Evolutionary conservation across 2,797 vertebrate genomes (phyloP), one percentile per base, ranked within the genome.

Genomic region (Masticophis lateralis): DNA sequence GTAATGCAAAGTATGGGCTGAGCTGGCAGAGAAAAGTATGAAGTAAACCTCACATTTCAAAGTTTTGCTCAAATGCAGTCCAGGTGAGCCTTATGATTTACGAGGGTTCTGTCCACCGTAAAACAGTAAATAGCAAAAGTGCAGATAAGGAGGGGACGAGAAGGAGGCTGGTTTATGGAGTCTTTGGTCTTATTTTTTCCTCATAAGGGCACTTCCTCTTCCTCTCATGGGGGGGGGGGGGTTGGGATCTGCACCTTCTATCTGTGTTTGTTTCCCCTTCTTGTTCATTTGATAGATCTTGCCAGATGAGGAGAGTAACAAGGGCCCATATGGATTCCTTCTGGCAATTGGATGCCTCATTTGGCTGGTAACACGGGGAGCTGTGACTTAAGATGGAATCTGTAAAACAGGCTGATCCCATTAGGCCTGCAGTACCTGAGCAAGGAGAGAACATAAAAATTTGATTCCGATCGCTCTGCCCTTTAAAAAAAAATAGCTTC

Each of bases 31-130:
- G 92, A 93, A 96, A 86, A 94, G 51, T 47, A 88, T 0, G 93
- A 25, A 90, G 86, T 22, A 88, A 69, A 92, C 90, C 88, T 57
- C 87, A 0, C 8, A 91, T 91, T 93, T 22, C 86, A 89, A 74
- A 47, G 90, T 95, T 95, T 61, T 86, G 60, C 87, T 93, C 16
- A 92, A 66, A 94, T 22, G 89, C 91, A 94, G 94, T 83, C 37
- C 20, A 83, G 37, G 74, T 83, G 74, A 83, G 74, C 37, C 37
- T 43, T 11, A 47, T 83, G 20, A 11, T 83, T 47, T 47, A 47
- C 1, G 2, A 47, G 20, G 37, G 37, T 79, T 79, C 37, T 43
- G 32, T 43, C 69, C 69, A 79, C 7, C 9, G 11, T 83, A 25
- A 83, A 25, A 47, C 8, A 43, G 74, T 47, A 43, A 47, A 83